Evolutionary conservation across 2,888 invertebrate genomes (phyloP).

Genomic region (Chymomyza procnemis): DNA sequence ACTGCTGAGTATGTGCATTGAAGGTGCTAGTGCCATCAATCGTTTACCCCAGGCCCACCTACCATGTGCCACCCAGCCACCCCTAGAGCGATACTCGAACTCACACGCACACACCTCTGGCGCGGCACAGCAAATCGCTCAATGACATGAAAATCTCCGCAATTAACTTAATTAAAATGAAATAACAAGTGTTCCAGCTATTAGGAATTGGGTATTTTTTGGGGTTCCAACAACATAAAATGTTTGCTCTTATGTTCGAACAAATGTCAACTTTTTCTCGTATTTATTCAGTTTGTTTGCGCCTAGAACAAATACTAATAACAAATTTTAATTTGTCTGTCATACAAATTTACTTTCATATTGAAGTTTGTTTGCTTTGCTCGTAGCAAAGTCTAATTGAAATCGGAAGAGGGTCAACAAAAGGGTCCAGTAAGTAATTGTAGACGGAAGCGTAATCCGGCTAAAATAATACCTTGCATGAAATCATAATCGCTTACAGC

Average conservation of each 20-base stretch:
- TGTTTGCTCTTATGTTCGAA: constrained; percentile 59
- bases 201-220: background rate
- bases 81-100: background rate
- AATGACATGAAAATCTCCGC: constrained; percentile 66
- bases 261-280: constrained; percentile 61
- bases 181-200: constrained; percentile 73
- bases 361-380: constrained; percentile 40
- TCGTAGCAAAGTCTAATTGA: constrained; percentile 18
- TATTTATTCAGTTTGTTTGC: constrained; percentile 46
- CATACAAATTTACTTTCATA: constrained; percentile 24
- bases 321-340: constrained; percentile 65
- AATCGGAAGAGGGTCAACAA: constrained; percentile 21
- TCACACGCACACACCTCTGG: background rate
- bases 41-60: constrained; percentile 40
- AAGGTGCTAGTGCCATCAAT: constrained; percentile 46
- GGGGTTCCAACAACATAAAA: background rate
- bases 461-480: background rate
- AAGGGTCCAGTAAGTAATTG: background rate
- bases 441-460: background rate
- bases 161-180: constrained; percentile 78
- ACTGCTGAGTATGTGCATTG: constrained; percentile 45
- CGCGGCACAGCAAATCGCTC: constrained; percentile 34
- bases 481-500: background rate
- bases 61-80: no score
- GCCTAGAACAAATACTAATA: constrained; percentile 45